These are phyloP conservation scores for Ammospiza caudacuta DNA, from an alignment of 2,113 vertebrate genomes.

Conservation along the genomic window DNA sequence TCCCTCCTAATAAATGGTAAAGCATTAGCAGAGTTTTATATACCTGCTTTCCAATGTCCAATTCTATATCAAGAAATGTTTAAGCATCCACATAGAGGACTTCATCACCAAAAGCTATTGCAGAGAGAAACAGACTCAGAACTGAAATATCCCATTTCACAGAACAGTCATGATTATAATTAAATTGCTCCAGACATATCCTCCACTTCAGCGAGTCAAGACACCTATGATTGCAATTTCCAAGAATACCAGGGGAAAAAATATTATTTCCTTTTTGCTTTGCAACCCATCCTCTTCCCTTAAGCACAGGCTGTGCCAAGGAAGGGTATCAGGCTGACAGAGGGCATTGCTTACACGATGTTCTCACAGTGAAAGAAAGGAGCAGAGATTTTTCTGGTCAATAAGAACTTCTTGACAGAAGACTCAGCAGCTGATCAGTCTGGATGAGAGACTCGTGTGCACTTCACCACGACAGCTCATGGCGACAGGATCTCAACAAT, in stretches of 20 bases:
- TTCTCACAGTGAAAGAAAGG: background rate
- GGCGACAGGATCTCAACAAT: background rate
- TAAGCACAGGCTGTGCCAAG: background rate
- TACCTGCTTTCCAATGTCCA: background rate
- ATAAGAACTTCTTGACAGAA: background rate
- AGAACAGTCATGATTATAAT: background rate
- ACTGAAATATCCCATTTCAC: background rate
- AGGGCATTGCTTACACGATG: background rate
- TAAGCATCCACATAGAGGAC: background rate
- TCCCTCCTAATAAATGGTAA: background rate
- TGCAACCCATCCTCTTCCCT: background rate
- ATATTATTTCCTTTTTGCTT: background rate
- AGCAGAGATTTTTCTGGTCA: background rate
- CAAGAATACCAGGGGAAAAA: background rate
- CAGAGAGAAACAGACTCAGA: background rate
- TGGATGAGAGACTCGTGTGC: background rate
- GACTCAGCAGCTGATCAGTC: background rate
- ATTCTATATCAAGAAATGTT: accelerated
- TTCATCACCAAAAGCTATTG: background rate
- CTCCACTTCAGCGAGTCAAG: background rate
- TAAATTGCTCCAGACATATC: background rate
- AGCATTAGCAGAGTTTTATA: background rate
- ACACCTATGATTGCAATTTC: background rate
- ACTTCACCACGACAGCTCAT: background rate
- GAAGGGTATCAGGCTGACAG: background rate